Percentiles rank a stretch among this genome's conserved stretches.
These are phyloP conservation scores for Rhaphigaster nebulosa DNA, from an alignment of 2,888 invertebrate genomes.

Conservation along the genomic window DNA sequence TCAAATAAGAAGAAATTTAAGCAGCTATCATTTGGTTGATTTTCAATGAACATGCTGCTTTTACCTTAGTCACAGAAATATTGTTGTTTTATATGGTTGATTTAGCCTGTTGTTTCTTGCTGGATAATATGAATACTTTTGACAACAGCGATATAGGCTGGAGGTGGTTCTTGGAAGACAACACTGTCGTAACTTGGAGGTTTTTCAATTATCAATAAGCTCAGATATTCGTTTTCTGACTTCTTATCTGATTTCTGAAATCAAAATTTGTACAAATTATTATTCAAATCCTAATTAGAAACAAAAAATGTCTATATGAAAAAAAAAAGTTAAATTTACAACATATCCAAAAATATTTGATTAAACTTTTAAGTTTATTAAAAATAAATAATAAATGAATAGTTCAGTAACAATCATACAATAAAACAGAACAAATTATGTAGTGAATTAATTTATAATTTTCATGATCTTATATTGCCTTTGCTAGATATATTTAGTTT, in stretches of 20 bases:
- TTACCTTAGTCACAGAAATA: not conserved
- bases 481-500: too few species aligned
- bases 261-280: not conserved
- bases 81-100: not conserved
- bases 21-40: not conserved
- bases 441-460: too few species aligned
- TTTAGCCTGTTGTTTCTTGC: conserved; percentile 57
- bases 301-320: not conserved
- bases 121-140: conserved; percentile 57
- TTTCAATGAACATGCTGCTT: conserved; percentile 1
- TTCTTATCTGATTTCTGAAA: conserved; percentile 55
- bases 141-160: conserved; percentile 54
- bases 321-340: not conserved
- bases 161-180: conserved; percentile 55
- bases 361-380: not conserved
- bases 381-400: too few species aligned
- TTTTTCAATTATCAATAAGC: conserved; percentile 53
- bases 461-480: too few species aligned
- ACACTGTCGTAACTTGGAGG: conserved; percentile 59
- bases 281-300: not conserved
- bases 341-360: not conserved
- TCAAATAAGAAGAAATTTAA: not conserved
- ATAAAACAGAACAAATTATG: too few species aligned
- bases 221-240: conserved; percentile 27
- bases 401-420: too few species aligned